Conservation (phyloP, 2,113 vertebrate genomes). For the Marmota monax region DNA sequence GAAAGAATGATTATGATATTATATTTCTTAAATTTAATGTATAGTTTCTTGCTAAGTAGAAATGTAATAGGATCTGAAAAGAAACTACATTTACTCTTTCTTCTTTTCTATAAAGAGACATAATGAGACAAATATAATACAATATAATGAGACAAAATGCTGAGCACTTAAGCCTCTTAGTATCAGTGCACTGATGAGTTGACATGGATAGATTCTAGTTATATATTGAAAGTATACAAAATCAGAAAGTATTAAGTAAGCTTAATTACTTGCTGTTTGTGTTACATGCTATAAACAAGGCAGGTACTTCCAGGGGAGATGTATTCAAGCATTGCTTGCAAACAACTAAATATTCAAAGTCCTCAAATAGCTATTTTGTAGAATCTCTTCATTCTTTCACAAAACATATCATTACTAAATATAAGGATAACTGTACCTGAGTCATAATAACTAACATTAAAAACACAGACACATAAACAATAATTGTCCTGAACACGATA, state of each 20-base stretch:
- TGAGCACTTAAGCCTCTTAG: constrained; percentile 12
- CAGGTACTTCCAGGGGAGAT: constrained; percentile 54
- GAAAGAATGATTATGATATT: not conserved
- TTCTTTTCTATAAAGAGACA: constrained; percentile 48
- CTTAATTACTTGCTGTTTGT: constrained; percentile 70
- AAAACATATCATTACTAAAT: constrained; percentile 24
- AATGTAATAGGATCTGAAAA: constrained; percentile 58
- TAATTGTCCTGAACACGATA: not conserved
- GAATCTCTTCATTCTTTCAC: constrained; percentile 58
- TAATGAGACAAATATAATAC: constrained; percentile 40
- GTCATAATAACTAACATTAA: constrained; percentile 26
- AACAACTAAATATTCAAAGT: constrained; percentile 44
- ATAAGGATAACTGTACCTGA: constrained; percentile 7
- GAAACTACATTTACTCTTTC: constrained; percentile 54
- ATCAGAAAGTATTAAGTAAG: constrained; percentile 51
- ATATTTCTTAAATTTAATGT: constrained; percentile 63
- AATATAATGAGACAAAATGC: constrained; percentile 49
- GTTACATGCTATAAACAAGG: constrained; percentile 66
- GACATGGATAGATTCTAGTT: constrained; percentile 60
- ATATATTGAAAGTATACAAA: constrained; percentile 43
- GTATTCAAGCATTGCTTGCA: constrained; percentile 48
- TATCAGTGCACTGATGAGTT: not conserved
- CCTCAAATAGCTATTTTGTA: not conserved
- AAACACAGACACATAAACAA: constrained; percentile 10
- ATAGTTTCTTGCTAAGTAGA: constrained; percentile 13